These are phyloP conservation scores for Egretta garzetta DNA, from an alignment of 2,113 vertebrate genomes.

Conservation along the genomic window DNA sequence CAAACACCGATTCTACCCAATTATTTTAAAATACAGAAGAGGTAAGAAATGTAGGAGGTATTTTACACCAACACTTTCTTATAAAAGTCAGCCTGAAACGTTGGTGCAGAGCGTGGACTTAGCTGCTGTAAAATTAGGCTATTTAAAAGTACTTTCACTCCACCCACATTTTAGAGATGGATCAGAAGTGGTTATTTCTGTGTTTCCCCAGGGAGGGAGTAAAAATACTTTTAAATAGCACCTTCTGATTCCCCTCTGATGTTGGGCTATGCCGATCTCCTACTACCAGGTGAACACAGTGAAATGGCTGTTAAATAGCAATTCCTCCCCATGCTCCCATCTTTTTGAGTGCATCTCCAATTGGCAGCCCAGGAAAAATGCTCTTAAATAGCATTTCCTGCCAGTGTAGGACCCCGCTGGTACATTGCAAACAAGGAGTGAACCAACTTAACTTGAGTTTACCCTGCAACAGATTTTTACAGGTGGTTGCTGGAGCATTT, in stretches of 20 bases:
- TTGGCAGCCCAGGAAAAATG: background rate
- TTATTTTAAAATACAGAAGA: background rate
- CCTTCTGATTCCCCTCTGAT: background rate
- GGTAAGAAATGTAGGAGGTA: background rate
- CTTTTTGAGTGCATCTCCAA: background rate
- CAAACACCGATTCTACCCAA: background rate
- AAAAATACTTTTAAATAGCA: background rate
- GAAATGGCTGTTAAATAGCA: background rate
- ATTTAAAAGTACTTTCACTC: background rate
- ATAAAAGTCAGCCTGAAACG: background rate
- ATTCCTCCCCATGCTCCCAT: background rate
- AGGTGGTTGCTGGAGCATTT: background rate
- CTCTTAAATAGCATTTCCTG: background rate
- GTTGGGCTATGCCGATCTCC: accelerated
- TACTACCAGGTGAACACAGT: background rate
- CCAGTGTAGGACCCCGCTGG: background rate
- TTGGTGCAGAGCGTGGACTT: background rate
- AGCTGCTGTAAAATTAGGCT: background rate
- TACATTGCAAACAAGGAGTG: background rate
- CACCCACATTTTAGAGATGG: background rate
- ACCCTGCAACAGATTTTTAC: background rate
- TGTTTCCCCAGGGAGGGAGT: background rate
- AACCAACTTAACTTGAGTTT: background rate
- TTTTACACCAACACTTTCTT: background rate
- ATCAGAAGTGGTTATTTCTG: background rate